Percentiles rank a stretch among this genome's conserved stretches.
Conservation (phyloP, 2,888 invertebrate genomes). For the Zootermopsis nevadensis region DNA sequence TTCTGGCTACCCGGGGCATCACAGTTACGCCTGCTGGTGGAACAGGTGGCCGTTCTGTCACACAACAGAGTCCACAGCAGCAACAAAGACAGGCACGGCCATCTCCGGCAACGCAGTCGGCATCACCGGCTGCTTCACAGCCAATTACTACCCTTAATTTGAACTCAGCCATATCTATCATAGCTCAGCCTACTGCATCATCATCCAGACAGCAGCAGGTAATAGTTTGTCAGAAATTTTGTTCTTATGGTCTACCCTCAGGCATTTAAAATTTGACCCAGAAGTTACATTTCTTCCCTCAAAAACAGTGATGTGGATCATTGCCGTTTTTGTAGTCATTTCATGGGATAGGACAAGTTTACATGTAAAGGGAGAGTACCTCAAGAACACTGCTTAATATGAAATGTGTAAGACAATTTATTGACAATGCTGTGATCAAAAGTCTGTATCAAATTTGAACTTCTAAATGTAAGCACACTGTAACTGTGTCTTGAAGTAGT, state of each 20-base stretch:
- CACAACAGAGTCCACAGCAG: conserved; percentile 64
- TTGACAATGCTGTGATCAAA: too few relatives aligned
- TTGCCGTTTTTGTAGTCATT: too few relatives aligned
- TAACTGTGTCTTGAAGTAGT: too few relatives aligned
- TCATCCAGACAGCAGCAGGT: conserved; percentile 56
- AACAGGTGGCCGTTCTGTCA: conserved; percentile 34
- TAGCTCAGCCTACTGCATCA: conserved; percentile 62
- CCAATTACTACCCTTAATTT: conserved; percentile 64
- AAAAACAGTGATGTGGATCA: too few relatives aligned
- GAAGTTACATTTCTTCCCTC: neutral
- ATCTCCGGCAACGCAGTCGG: conserved; percentile 42
- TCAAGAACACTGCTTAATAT: too few relatives aligned
- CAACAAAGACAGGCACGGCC: conserved; percentile 39
- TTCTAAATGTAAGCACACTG: too few relatives aligned
- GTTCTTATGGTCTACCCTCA: too few relatives aligned
- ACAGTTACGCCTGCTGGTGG: conserved; percentile 74
- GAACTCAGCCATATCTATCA: conserved; percentile 72
- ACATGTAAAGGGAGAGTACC: too few relatives aligned
- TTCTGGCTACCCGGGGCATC: conserved; percentile 80
- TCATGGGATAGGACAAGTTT: too few relatives aligned
- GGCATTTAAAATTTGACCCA: neutral
- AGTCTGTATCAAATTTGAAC: too few relatives aligned
- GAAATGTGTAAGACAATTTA: too few relatives aligned
- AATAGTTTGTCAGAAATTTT: neutral
- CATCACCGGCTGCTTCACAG: conserved; percentile 58